A percentile compares a stretch with the other conserved stretches of the same genome.
phyloP scores from a whole-genome alignment of 2,888 invertebrate genomes.

The Pollenia griseotomentosa region DNA sequence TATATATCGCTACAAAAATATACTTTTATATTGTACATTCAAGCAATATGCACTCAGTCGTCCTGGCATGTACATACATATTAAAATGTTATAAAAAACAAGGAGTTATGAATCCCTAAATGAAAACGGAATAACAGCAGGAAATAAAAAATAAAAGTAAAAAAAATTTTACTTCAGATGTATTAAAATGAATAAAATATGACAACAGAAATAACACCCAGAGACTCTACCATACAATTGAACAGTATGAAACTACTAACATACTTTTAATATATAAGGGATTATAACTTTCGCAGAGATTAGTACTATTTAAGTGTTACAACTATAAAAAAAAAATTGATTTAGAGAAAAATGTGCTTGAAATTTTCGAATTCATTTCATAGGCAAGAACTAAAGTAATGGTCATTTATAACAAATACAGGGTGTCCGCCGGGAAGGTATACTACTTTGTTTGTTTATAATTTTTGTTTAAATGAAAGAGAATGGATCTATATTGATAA shows the following conservation, averaged over 20 bases:
- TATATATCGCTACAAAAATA: not conserved
- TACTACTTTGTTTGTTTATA: too few relatives aligned
- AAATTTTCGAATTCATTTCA: too few relatives aligned
- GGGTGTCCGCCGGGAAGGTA: too few relatives aligned
- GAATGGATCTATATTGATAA: too few relatives aligned
- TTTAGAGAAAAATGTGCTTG: not conserved
- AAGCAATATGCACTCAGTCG: conserved; percentile 18
- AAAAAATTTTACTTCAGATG: not conserved
- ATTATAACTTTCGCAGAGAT: not conserved
- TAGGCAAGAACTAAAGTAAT: too few relatives aligned
- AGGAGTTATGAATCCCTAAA: conserved; percentile 30
- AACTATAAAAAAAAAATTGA: not conserved
- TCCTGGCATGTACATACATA: too few relatives aligned
- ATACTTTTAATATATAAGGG: conserved; percentile 3
- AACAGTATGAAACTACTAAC: not conserved
- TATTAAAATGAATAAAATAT: conserved; percentile 18
- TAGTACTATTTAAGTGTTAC: not conserved
- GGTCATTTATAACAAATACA: too few relatives aligned
- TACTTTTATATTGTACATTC: not conserved
- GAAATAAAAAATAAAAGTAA: not conserved
- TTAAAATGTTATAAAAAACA: conserved; percentile 3
- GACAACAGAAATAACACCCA: not conserved
- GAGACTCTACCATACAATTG: not conserved
- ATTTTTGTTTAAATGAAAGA: too few relatives aligned
- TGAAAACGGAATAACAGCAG: conserved; percentile 12